A percentile compares a stretch with the other conserved stretches of the same genome.
Conservation (phyloP, 2,797 vertebrate species). For the Trachurus trachurus region DNA sequence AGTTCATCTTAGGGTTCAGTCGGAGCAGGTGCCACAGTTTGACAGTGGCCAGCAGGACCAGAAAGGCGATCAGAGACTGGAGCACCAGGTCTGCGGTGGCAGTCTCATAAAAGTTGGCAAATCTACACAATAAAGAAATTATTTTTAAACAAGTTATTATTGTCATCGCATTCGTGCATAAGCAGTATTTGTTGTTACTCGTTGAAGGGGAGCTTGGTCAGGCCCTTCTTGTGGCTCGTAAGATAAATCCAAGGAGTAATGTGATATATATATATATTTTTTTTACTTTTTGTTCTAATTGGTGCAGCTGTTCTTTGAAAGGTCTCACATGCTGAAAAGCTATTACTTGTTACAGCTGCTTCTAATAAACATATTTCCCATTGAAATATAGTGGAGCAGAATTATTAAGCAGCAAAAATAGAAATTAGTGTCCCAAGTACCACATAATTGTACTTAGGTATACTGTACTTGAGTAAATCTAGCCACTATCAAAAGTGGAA, state of each 20-base stretch:
- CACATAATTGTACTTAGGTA: background rate
- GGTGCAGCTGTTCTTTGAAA: no score
- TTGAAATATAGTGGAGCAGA: background rate
- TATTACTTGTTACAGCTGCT: no score
- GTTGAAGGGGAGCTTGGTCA: no score
- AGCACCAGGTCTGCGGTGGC: slow-evolving; percentile 87
- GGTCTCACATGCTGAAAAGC: no score
- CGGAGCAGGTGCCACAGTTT: slow-evolving; percentile 95
- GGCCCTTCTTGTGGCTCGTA: no score
- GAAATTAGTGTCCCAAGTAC: background rate
- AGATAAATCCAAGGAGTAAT: no score
- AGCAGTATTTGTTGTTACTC: no score
- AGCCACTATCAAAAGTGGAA: background rate
- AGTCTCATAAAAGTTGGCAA: slow-evolving; percentile 90
- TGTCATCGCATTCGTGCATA: no score
- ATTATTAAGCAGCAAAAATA: background rate
- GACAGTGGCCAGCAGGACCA: slow-evolving; percentile 92
- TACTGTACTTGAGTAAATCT: background rate
- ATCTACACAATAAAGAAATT: slow-evolving; percentile 76
- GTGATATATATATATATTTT: no score
- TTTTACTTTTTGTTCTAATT: no score
- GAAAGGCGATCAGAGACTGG: slow-evolving; percentile 91
- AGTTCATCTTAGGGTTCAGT: slow-evolving; percentile 92
- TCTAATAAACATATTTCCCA: no score
- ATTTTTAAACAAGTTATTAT: no score